Conservation (phyloP, 2,113 vertebrate genomes). For the Heteronetta atricapilla region DNA sequence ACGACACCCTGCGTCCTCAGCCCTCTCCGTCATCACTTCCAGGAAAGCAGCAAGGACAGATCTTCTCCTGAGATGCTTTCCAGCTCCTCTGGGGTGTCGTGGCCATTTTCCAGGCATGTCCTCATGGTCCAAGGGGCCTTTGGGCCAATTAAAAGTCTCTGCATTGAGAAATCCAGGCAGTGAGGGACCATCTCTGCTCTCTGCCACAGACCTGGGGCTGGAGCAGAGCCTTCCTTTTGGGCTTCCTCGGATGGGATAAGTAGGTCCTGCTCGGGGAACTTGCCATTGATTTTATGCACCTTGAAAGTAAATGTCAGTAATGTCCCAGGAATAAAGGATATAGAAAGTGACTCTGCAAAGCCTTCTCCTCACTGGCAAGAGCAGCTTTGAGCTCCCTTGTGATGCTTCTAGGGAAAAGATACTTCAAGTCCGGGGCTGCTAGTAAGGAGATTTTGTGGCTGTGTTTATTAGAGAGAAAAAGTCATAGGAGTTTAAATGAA, state of each 20-base stretch:
- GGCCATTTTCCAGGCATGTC: not conserved
- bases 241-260: not conserved
- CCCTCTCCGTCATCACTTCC: not conserved
- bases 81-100: not conserved
- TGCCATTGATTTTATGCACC: not conserved
- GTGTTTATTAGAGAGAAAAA: not conserved
- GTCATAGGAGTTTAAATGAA: not conserved
- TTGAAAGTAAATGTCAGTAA: not conserved
- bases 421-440: not conserved
- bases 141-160: not conserved
- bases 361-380: not conserved
- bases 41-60: not conserved
- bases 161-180: not conserved
- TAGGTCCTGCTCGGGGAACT: not conserved
- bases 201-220: not conserved
- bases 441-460: not conserved
- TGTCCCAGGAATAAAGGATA: not conserved
- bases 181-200: not conserved
- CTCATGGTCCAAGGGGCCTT: not conserved
- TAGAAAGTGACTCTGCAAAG: not conserved
- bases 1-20: not conserved
- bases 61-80: not conserved
- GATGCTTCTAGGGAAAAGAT: not conserved
- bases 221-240: not conserved
- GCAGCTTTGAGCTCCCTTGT: too few relatives aligned